These are phyloP conservation scores for Bhutanitis thaidina DNA, from an alignment of 2,888 invertebrate genomes.

Conservation along the genomic window DNA sequence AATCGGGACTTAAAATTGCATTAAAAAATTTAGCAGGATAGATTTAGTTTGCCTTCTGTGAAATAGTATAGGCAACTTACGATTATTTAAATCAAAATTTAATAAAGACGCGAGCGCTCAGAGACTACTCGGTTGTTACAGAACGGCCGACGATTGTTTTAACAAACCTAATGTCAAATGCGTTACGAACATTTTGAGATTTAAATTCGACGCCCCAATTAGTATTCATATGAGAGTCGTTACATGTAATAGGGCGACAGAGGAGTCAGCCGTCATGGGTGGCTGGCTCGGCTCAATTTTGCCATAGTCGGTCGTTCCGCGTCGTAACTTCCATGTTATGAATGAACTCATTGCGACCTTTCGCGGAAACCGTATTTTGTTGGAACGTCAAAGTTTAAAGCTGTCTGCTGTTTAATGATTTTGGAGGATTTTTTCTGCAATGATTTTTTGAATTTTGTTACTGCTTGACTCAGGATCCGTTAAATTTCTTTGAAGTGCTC, in stretches of 20 bases:
- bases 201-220: not conserved
- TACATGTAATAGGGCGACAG: slow-evolving; percentile 18
- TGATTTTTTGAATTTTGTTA: too few relatives aligned
- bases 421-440: too few relatives aligned
- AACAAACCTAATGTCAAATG: not conserved
- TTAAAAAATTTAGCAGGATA: too few relatives aligned
- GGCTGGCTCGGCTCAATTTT: slow-evolving; percentile 48
- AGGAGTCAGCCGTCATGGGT: slow-evolving; percentile 35
- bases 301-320: slow-evolving; percentile 46
- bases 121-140: too few relatives aligned
- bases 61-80: too few relatives aligned
- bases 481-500: too few relatives aligned
- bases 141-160: not conserved
- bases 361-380: slow-evolving; percentile 43
- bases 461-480: too few relatives aligned
- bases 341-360: slow-evolving; percentile 57
- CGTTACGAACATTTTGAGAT: not conserved
- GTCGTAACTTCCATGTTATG: slow-evolving; percentile 45
- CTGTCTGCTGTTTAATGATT: not conserved
- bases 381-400: not conserved
- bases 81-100: too few relatives aligned
- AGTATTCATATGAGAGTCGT: slow-evolving; percentile 17
- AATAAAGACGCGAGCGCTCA: too few relatives aligned
- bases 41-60: too few relatives aligned
- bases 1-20: too few relatives aligned